Conservation (phyloP, 1,140 invertebrate genomes). For the Ephestia elutella region DNA sequence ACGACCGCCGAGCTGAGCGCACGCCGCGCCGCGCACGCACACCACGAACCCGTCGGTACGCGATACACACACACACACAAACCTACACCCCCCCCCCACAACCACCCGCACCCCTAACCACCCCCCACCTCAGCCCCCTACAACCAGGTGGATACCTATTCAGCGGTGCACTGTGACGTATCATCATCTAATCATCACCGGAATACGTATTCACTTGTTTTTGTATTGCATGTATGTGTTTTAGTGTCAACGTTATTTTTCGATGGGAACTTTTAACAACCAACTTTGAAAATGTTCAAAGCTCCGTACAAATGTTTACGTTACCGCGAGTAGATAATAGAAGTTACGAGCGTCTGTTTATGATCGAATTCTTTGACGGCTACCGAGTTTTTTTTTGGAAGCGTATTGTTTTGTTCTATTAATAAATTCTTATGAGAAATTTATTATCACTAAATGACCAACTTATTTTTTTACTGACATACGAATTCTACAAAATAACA, state of each 20-base stretch:
- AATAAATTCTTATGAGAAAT: too few species aligned
- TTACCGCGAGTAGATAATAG: background rate
- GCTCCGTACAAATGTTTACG: background rate
- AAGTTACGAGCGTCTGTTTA: background rate
- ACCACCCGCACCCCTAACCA: conserved; percentile 7
- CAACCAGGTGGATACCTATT: conserved; percentile 56
- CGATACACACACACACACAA: conserved; percentile 37
- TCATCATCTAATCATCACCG: background rate
- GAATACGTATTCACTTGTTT: conserved; percentile 10
- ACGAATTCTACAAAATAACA: too few species aligned
- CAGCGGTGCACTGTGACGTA: conserved; percentile 34
- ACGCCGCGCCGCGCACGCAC: conserved; percentile 57
- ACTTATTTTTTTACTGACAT: too few species aligned
- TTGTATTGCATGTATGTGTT: background rate
- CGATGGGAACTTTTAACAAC: background rate
- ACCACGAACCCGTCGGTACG: conserved; percentile 57
- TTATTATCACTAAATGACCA: too few species aligned
- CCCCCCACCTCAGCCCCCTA: conserved; percentile 13
- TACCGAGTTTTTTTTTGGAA: background rate
- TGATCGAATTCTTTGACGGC: background rate
- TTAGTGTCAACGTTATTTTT: background rate
- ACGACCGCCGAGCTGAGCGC: conserved; percentile 59
- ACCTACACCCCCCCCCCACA: conserved; percentile 35
- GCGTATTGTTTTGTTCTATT: too few species aligned
- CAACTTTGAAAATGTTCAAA: background rate